These are phyloP conservation scores for Trididemnum nubilum DNA, from an alignment of 23 tunicate species.

Conservation along the genomic window DNA sequence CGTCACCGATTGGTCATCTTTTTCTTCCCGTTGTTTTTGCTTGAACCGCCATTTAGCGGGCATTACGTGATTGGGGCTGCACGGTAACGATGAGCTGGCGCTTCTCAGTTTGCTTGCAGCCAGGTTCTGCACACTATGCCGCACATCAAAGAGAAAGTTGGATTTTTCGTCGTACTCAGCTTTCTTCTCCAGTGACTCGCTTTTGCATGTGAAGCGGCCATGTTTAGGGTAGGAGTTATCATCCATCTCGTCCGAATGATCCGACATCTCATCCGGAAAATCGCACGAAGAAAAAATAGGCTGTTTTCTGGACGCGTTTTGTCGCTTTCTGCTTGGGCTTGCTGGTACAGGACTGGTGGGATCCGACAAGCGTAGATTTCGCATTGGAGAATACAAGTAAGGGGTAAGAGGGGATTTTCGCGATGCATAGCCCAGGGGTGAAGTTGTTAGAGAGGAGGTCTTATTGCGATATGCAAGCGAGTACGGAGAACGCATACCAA, in stretches of 20 bases:
- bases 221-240: conserved; percentile 15
- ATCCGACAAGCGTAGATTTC: conserved; percentile 51
- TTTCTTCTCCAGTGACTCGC: conserved; percentile 13
- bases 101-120: background rate
- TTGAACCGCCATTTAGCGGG: conserved; percentile 83
- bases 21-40: conserved; percentile 37
- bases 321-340: conserved; percentile 53
- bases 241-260: conserved; percentile 18
- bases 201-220: conserved; percentile 47
- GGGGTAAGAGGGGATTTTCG: conserved; percentile 34
- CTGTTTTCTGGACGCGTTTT: background rate
- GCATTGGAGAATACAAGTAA: conserved; percentile 48
- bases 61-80: conserved; percentile 80
- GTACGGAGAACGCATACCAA: background rate
- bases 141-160: background rate
- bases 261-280: conserved; percentile 7
- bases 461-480: background rate
- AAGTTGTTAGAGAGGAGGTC: background rate
- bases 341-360: conserved; percentile 61
- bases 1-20: background rate
- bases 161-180: background rate
- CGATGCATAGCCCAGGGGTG: conserved; percentile 2
- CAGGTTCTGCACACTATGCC: background rate
- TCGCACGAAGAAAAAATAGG: background rate
- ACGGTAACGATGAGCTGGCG: conserved; percentile 56